Conservation (phyloP, 2,888 invertebrate species). For the Epirrita christyi region DNA sequence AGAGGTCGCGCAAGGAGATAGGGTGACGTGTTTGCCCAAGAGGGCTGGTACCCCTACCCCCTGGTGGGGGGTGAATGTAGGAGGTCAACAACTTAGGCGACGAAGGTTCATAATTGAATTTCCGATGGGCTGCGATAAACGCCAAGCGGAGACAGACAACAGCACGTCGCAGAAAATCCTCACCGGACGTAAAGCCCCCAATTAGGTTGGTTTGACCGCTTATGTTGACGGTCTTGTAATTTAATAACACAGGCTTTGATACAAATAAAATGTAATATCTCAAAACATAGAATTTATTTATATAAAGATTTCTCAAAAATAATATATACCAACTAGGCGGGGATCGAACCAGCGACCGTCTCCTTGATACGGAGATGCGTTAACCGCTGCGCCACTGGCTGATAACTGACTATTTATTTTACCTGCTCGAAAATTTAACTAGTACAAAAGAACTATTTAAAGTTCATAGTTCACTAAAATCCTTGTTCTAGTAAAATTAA, state of each 20-base stretch:
- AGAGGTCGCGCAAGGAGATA: constrained; percentile 39
- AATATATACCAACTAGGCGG: too few species aligned
- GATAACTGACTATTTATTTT: too few species aligned
- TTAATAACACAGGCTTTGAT: background rate
- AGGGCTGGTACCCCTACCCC: constrained; percentile 19
- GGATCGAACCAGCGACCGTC: too few species aligned
- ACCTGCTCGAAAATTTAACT: too few species aligned
- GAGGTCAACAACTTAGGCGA: constrained; percentile 46
- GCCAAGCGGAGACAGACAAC: constrained; percentile 59
- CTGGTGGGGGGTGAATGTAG: constrained; percentile 33
- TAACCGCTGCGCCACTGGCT: too few species aligned
- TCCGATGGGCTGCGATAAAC: constrained; percentile 63
- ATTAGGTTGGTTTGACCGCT: constrained; percentile 48
- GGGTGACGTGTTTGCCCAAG: constrained; percentile 45
- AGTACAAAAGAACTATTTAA: too few species aligned
- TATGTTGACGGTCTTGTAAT: background rate
- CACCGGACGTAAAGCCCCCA: constrained; percentile 54
- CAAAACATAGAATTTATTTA: too few species aligned
- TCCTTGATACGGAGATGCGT: too few species aligned
- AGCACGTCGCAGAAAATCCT: constrained; percentile 57
- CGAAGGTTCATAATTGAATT: constrained; percentile 70
- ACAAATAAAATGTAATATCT: background rate
- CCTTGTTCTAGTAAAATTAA: too few species aligned
- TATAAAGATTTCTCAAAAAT: too few species aligned
- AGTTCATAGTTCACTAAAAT: too few species aligned